A percentile compares a stretch with the other conserved stretches of the same genome.
phyloP scores from a whole-genome alignment of 1,140 invertebrate genomes.

The Drosophila willistoni region DNA sequence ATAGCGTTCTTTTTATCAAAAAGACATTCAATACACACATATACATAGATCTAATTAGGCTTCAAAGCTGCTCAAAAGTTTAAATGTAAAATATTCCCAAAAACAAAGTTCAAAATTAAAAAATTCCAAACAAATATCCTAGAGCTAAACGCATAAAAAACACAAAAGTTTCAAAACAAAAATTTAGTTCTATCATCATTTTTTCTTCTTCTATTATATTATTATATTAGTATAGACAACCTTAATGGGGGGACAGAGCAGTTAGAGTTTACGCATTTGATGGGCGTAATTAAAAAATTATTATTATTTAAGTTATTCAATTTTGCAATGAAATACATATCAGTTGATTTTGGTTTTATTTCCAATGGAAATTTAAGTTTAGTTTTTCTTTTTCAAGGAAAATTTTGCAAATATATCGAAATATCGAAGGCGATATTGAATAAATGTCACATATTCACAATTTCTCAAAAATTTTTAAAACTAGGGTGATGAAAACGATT shows the following conservation, averaged over 20 bases:
- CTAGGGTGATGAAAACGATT: no score
- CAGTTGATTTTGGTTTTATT: background rate
- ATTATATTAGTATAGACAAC: slow-evolving; percentile 44
- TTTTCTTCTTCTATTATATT: background rate
- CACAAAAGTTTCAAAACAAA: slow-evolving; percentile 26
- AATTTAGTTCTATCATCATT: background rate
- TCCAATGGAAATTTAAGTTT: background rate
- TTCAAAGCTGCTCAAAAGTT: slow-evolving; percentile 70
- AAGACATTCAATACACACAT: slow-evolving; percentile 73
- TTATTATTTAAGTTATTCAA: slow-evolving; percentile 10
- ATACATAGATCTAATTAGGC: slow-evolving; percentile 76
- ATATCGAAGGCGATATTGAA: background rate
- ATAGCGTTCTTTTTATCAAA: slow-evolving; percentile 81
- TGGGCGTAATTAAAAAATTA: slow-evolving; percentile 9
- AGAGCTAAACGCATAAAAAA: slow-evolving; percentile 6
- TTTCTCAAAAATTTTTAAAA: no score
- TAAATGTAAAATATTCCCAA: slow-evolving; percentile 40
- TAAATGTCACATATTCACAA: background rate
- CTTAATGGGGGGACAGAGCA: slow-evolving; percentile 74
- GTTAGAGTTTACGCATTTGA: slow-evolving; percentile 68
- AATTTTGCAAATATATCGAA: background rate
- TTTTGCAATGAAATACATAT: slow-evolving; percentile 1
- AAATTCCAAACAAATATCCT: background rate
- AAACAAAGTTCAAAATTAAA: slow-evolving; percentile 1
- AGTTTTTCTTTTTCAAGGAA: no score